Evolutionary conservation across 2,797 vertebrate genomes (phyloP).

Genomic region (Sarcoramphus papa): DNA sequence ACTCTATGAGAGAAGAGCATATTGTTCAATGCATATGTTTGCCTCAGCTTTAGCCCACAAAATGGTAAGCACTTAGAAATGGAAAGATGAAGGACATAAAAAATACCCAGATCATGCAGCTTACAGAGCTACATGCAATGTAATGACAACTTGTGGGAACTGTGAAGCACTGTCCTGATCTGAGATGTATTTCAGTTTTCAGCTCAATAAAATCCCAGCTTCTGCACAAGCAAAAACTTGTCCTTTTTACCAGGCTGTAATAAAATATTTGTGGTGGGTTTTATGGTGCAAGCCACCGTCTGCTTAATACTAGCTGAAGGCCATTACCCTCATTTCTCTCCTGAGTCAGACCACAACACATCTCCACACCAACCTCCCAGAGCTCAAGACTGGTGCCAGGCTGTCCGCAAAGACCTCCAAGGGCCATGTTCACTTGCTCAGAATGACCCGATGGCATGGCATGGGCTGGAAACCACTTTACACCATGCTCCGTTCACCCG

Average conservation of each 20-base stretch:
- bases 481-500: background rate
- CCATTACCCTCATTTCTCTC: background rate
- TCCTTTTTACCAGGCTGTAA: background rate
- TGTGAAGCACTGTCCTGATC: background rate
- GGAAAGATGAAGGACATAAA: background rate
- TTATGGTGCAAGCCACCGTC: background rate
- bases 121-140: background rate
- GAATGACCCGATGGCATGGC: background rate
- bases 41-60: background rate
- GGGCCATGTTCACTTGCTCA: background rate
- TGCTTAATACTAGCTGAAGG: background rate
- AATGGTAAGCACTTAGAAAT: background rate
- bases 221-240: background rate
- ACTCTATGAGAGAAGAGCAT: background rate
- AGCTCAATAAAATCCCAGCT: background rate
- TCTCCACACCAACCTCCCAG: background rate
- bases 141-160: background rate
- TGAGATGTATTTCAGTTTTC: background rate
- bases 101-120: background rate
- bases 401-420: background rate
- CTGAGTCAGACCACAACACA: background rate
- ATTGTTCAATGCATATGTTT: background rate
- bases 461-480: background rate
- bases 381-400: background rate
- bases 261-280: background rate